A percentile compares a stretch with the other conserved stretches of the same genome.
Evolutionary conservation across 2,888 invertebrate genomes (phyloP).

Genomic region (Apeira syringaria): DNA sequence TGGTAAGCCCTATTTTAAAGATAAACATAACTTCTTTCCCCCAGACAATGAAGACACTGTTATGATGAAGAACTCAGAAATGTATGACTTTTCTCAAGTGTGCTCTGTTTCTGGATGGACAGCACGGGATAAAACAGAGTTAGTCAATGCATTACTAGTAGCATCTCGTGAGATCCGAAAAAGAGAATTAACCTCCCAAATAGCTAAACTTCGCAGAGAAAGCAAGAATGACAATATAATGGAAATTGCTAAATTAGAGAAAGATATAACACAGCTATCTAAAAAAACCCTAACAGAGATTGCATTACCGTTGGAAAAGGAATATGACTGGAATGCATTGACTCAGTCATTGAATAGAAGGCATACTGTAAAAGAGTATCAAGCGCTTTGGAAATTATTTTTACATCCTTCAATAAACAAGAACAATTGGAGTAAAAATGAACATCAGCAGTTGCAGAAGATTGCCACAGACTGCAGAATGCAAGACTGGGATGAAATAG

Average conservation of each 20-base stretch:
- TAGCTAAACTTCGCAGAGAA: constrained; percentile 41
- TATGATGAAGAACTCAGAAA: constrained; percentile 54
- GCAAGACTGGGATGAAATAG: constrained; percentile 88
- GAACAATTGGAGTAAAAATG: constrained; percentile 53
- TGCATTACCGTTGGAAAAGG: constrained; percentile 57
- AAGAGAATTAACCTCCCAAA: constrained; percentile 42
- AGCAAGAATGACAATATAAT: constrained; percentile 21
- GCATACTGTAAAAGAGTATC: constrained; percentile 86
- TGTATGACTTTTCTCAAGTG: constrained; percentile 73
- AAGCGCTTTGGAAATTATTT: constrained; percentile 88
- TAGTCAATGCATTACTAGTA: constrained; percentile 75
- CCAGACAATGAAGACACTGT: constrained; percentile 85
- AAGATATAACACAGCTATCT: constrained; percentile 41
- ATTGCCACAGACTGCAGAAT: constrained; percentile 56
- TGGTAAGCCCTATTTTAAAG: constrained; percentile 88
- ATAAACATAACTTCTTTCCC: constrained; percentile 73
- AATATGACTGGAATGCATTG: constrained; percentile 85
- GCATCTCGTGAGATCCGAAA: constrained; percentile 46
- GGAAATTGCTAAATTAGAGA: constrained; percentile 38
- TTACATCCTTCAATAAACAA: constrained; percentile 87
- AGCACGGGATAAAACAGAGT: constrained; percentile 78
- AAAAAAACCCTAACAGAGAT: constrained; percentile 48
- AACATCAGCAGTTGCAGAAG: constrained; percentile 50
- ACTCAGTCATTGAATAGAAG: constrained; percentile 71
- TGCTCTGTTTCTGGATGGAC: constrained; percentile 80